Base-by-base conservation (phyloP, 2,113 vertebrate genomes). In the Mustela lutreola region DNA sequence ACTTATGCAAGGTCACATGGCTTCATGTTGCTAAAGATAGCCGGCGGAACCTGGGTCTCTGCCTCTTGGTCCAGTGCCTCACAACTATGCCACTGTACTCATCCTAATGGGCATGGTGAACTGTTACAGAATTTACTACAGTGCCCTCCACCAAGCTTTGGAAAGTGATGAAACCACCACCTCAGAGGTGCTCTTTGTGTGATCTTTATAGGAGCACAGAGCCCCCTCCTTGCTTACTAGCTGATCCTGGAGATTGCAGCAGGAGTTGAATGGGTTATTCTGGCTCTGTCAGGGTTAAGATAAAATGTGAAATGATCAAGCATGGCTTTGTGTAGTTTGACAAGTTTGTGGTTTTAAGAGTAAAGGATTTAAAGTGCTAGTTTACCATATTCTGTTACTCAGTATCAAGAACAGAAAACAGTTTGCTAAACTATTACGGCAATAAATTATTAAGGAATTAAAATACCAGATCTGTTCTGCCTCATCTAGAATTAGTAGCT, bases 241-340 rank as follows among this genome's bases (percentile, higher is more conserved):
- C 28, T 89, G 58, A n/a, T 70, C n/a, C 22, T 65, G 53, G 87
- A 95, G 33, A 58, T 67, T 80, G 10, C 22, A 89, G 42, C 42
- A n/a, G 1, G 19, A 65, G n/a, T 50, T 42, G 56, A 70, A 58
- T 39, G 28, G 56, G 21, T 80, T 88, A 26, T 75, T 86, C 70
- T 84, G 80, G 73, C 42, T 65, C 28, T 89, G 7, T 86, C 14
- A 58, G 12, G 19, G 42, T 81, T 70, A 70, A 84, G 71, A 56
- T 70, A 18, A 50, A 18, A 22, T 50, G n/a, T 16, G 7, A 75
- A 63, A 62, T 7, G 71, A 4, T 62, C 14, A 21, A 33, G 48
- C 50, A 80, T 26, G 93, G 70, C 62, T 95, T 78, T 85, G 39
- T 96, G 18, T 85, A 70, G 31, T 71, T 96, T 31, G 91, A 95